phyloP scores from a whole-genome alignment of 2,113 vertebrate genomes.

The Stigmatopora argus region DNA sequence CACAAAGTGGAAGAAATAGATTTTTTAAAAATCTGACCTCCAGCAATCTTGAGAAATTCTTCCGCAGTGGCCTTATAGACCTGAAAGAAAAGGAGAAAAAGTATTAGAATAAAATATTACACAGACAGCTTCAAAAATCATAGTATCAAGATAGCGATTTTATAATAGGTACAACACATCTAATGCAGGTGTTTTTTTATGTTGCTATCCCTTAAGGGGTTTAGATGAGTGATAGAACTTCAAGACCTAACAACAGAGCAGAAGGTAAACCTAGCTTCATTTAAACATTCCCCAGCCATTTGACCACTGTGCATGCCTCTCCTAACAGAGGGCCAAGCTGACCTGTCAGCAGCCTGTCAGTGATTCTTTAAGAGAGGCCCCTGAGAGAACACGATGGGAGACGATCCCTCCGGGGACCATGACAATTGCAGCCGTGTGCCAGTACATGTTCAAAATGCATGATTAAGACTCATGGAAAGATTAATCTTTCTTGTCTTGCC shows the following conservation, averaged over 20 bases:
- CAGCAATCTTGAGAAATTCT: conserved; percentile 95
- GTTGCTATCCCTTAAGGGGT: not conserved
- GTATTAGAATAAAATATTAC: not conserved
- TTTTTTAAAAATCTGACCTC: conserved; percentile 78
- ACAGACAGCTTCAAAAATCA: not conserved
- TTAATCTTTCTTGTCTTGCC: no score
- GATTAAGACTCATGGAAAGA: no score
- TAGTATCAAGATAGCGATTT: not conserved
- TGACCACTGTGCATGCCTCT: not conserved
- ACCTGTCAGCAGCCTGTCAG: not conserved
- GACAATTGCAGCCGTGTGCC: no score
- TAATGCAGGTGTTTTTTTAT: not conserved
- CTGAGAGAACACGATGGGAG: not conserved
- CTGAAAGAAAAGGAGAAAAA: conserved; percentile 56
- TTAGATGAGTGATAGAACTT: not conserved
- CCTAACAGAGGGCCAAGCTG: not conserved
- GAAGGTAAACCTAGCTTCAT: not conserved
- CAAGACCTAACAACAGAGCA: not conserved
- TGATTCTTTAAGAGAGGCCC: not conserved
- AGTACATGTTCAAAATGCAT: no score
- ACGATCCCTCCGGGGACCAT: not conserved
- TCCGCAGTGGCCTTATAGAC: conserved; percentile 96
- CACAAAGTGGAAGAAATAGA: conserved; percentile 14
- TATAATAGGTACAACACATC: not conserved
- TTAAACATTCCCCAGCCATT: not conserved